Conservation (phyloP, 2,113 vertebrate species). For the Poecilia latipinna region DNA sequence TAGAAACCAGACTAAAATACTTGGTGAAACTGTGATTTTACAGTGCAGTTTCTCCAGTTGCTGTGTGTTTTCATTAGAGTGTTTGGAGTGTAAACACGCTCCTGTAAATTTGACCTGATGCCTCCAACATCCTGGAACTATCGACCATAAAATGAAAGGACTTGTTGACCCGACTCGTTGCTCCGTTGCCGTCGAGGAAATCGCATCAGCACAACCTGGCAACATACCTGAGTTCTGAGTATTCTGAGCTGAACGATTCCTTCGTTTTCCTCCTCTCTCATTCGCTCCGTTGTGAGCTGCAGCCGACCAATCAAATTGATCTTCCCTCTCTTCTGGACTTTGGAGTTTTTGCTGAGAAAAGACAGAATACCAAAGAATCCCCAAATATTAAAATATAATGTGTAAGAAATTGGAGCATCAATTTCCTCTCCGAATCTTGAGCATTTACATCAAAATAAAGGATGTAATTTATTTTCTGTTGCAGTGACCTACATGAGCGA, state of each 20-base stretch:
- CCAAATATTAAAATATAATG: background rate
- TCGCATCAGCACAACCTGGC: no score
- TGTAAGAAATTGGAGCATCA: background rate
- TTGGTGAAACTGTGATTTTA: no score
- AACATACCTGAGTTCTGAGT: conserved; percentile 95
- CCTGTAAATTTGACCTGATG: background rate
- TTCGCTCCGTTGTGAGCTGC: conserved; percentile 95
- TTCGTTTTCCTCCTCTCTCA: conserved; percentile 98
- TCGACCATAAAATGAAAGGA: background rate
- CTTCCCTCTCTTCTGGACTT: conserved; percentile 97
- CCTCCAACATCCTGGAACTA: background rate
- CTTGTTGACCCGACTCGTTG: background rate
- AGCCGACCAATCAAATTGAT: conserved; percentile 97
- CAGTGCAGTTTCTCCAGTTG: background rate
- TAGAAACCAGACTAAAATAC: no score
- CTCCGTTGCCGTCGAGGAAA: background rate
- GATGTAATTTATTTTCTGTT: background rate
- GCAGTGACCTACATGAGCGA: conserved; percentile 90
- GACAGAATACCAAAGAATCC: background rate
- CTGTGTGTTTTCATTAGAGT: background rate
- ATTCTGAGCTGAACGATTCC: conserved; percentile 97
- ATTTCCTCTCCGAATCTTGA: background rate
- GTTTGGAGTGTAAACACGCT: background rate
- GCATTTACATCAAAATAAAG: background rate
- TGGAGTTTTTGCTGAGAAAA: conserved; percentile 91